phyloP scores from a whole-genome alignment of 2,113 vertebrate species.

The Microcebus jonahi region DNA sequence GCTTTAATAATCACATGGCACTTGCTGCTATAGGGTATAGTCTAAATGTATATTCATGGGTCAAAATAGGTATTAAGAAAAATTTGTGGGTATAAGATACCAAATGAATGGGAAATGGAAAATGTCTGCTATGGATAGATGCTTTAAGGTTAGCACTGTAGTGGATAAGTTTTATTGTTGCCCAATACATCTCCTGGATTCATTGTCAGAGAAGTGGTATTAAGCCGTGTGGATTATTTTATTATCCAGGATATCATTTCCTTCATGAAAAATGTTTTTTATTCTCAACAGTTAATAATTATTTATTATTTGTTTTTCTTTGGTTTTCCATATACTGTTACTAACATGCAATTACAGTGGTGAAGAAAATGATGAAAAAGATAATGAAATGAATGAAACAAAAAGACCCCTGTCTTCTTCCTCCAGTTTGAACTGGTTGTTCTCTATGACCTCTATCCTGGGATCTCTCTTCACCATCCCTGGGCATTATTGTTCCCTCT shows the following conservation, averaged over 20 bases:
- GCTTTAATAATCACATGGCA: neutral
- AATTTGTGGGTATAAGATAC: neutral
- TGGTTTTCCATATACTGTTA: neutral
- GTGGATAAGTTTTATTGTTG: neutral
- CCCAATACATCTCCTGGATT: neutral
- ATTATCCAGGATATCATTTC: neutral
- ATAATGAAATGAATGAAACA: constrained; percentile 17
- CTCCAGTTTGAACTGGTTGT: neutral
- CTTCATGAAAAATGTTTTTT: neutral
- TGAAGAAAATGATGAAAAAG: neutral
- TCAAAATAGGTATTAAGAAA: neutral
- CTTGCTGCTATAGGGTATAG: neutral
- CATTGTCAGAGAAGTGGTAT: neutral
- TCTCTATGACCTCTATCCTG: neutral
- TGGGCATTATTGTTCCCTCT: neutral
- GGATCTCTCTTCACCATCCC: neutral
- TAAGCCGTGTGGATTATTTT: neutral
- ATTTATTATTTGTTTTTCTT: neutral
- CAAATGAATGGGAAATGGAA: constrained; percentile 40
- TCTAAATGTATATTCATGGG: neutral
- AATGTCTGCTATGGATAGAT: neutral
- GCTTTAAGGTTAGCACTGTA: neutral
- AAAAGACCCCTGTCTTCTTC: neutral
- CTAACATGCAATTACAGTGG: neutral
- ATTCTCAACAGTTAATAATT: neutral